Base-by-base conservation (phyloP, 1,140 invertebrate genomes). In the Chrysoperla carnea region DNA sequence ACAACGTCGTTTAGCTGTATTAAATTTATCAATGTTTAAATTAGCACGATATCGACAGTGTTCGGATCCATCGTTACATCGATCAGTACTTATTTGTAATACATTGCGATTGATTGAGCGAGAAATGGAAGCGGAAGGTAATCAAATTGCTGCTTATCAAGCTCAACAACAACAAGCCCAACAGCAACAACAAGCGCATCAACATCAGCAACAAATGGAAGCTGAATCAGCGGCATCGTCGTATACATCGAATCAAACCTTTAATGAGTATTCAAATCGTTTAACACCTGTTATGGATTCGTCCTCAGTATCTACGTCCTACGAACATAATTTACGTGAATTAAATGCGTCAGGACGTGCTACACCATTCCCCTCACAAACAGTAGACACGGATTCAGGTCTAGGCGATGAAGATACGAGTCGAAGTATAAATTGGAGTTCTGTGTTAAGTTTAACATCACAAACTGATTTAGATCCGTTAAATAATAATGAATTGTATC, bases 41-140 rank as follows among this genome's bases (percentile, higher is more conserved):
- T 66, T 96, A 43, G 84, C 84, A 46, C 72, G 84, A 52, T 86
- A 85, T 52, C 72, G 86, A 14, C 85, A 90, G 60, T 84, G 81
- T 46, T 79, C 83, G 3, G 89, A 94, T 58, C 87, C 89, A 11
- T 85, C 82, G 44, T 66, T 96, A n/a, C 75, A 86, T 42, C 75
- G 87, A 35, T 93, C 88, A 6, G 91, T 95, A 48, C 76, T 95
- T 35, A 91, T 95, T 49, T 91, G 88, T 66, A 95, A 94, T 60
- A 93, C 90, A 7, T 60, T 94, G 39, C 79, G 90, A 56, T 74
- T 82, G 52, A 81, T 95, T 48, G 89, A 94, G 64, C 71, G 81
- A 23, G 89, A 94, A 60, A 84, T 94, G 70, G 84, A 89, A 59
- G 69, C 75, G 35, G 87, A 91, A 61, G 70, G 63, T 46, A 71